These are phyloP conservation scores for Teleopsis dalmanni DNA, from an alignment of 1,140 invertebrate genomes.

Conservation along the genomic window DNA sequence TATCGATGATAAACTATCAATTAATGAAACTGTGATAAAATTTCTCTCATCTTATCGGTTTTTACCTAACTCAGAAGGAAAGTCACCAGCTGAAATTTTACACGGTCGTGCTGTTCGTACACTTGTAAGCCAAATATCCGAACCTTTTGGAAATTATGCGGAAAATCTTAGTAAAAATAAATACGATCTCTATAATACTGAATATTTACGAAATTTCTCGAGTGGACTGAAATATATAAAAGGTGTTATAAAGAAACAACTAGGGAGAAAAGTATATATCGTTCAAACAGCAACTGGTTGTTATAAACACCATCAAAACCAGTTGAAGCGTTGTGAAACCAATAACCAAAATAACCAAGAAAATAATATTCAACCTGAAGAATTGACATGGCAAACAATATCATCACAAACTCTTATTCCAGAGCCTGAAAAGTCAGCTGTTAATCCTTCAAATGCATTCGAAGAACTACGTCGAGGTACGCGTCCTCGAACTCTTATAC, in stretches of 20 bases:
- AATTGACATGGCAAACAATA: too few species aligned
- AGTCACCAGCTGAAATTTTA: too few species aligned
- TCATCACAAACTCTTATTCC: too few species aligned
- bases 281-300: neutral
- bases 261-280: neutral
- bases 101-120: constrained; percentile 2
- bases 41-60: constrained; percentile 1
- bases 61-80: neutral
- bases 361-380: too few species aligned
- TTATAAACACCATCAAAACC: neutral
- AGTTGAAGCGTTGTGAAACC: too few species aligned
- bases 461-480: too few species aligned
- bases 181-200: neutral
- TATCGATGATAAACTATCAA: neutral
- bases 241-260: neutral
- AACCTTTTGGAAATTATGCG: neutral
- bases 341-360: too few species aligned
- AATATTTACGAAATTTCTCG: neutral
- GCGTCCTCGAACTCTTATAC: too few species aligned
- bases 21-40: constrained; percentile 1
- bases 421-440: too few species aligned
- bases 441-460: too few species aligned
- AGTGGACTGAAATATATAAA: neutral
- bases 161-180: neutral
- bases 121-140: neutral